Conservation (phyloP, 2,113 vertebrate genomes). For the Morone saxatilis region DNA sequence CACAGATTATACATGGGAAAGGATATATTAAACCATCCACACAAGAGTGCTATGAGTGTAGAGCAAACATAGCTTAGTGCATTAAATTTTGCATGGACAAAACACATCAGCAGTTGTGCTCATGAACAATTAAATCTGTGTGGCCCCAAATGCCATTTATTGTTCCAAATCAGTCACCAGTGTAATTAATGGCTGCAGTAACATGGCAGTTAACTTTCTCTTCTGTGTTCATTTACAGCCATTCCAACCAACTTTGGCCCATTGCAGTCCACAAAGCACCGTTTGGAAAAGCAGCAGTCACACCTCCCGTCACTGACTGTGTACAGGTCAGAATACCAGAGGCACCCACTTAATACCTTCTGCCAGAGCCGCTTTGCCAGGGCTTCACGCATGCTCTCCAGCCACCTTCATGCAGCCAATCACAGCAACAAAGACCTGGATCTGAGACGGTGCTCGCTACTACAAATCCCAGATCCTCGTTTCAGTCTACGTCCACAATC, state of each 20-base stretch:
- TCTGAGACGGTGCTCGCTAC: constrained; percentile 50
- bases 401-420: constrained; percentile 67
- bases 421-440: constrained; percentile 70
- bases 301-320: constrained; percentile 56
- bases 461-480: constrained; percentile 69
- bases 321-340: constrained; percentile 74
- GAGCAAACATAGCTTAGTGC: constrained; percentile 14
- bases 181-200: constrained; percentile 70
- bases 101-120: constrained; percentile 43
- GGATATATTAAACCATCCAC: constrained; percentile 32
- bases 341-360: constrained; percentile 64
- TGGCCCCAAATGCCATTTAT: constrained; percentile 53
- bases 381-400: constrained; percentile 68
- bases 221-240: constrained; percentile 70
- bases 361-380: constrained; percentile 61
- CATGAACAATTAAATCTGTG: constrained; percentile 54
- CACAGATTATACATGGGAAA: constrained; percentile 27
- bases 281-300: constrained; percentile 48
- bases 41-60: neutral
- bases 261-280: constrained; percentile 64
- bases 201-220: constrained; percentile 56
- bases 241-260: constrained; percentile 86
- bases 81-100: constrained; percentile 36
- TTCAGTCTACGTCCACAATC: constrained; percentile 33
- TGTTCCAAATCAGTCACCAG: constrained; percentile 70